Percentiles rank a stretch among this genome's conserved stretches.
These are phyloP conservation scores for Aplochiton taeniatus DNA, from an alignment of 2,797 vertebrate genomes.

Conservation along the genomic window DNA sequence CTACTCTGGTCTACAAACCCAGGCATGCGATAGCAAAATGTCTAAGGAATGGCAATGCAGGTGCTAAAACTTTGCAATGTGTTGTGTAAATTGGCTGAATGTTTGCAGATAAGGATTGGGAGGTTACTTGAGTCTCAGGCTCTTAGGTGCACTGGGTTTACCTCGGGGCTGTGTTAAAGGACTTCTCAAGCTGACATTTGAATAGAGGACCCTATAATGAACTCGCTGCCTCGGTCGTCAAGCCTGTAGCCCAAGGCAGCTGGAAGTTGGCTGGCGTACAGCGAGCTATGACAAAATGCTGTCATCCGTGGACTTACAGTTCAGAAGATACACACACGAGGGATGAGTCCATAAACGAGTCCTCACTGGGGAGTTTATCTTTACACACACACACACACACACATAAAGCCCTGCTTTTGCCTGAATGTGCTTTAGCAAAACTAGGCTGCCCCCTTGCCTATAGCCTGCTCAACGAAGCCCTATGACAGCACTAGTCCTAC, in stretches of 20 bases:
- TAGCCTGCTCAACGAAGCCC: no score
- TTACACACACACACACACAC: neutral
- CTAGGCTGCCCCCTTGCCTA: no score
- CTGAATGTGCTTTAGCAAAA: neutral
- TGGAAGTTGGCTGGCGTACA: slow-evolving; percentile 17
- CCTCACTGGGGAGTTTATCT: no score
- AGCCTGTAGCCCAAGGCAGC: slow-evolving; percentile 36
- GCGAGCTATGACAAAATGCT: slow-evolving; percentile 41
- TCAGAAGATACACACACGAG: neutral
- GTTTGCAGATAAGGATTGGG: neutral
- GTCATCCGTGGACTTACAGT: slow-evolving; percentile 11
- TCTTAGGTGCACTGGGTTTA: slow-evolving; percentile 18
- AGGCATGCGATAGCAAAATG: no score
- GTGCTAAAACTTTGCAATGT: no score
- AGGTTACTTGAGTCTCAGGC: slow-evolving; percentile 31
- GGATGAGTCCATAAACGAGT: slow-evolving; percentile 4
- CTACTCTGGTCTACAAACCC: no score
- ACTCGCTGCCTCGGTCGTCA: slow-evolving; percentile 11
- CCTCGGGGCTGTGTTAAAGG: slow-evolving; percentile 35
- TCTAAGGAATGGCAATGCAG: no score
- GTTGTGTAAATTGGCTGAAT: no score
- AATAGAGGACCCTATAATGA: slow-evolving; percentile 29
- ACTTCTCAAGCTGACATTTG: slow-evolving; percentile 43
- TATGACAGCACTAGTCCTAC: no score
- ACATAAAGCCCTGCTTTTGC: neutral